phyloP scores from a whole-genome alignment of 1,140 invertebrate species.

The Nymphalis io region DNA sequence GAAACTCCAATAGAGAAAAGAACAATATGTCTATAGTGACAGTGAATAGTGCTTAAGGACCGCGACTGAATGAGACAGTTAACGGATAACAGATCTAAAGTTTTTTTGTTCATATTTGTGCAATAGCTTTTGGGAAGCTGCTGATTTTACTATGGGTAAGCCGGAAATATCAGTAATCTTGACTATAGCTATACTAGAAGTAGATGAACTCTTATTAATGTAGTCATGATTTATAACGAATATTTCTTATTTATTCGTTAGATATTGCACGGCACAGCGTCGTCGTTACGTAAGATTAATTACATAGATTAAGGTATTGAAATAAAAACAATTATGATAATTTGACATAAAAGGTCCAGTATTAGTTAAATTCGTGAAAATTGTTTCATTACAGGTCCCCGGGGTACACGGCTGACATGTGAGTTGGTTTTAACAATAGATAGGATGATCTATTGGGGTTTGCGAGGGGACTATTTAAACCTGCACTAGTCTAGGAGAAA shows the following conservation, averaged over 20 bases:
- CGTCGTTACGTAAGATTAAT: conserved; percentile 38
- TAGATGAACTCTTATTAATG: background rate
- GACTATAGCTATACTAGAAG: background rate
- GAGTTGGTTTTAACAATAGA: conserved; percentile 41
- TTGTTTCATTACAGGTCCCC: conserved; percentile 44
- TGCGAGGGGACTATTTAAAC: conserved; percentile 39
- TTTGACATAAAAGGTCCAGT: conserved; percentile 33
- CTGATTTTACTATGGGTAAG: conserved; percentile 29
- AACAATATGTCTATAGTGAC: conserved; percentile 17
- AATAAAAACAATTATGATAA: conserved; percentile 25
- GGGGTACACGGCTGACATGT: conserved; percentile 37
- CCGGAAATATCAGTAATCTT: background rate
- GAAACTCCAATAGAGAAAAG: background rate
- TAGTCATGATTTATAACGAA: conserved; percentile 24
- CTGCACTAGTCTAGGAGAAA: conserved; percentile 26
- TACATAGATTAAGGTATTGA: conserved; percentile 25
- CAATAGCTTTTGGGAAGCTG: conserved; percentile 5
- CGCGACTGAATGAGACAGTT: background rate
- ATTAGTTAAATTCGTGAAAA: conserved; percentile 36
- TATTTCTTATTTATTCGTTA: conserved; percentile 17
- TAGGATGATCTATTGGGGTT: conserved; percentile 31
- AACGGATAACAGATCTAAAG: conserved; percentile 1
- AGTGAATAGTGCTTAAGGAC: conserved; percentile 32
- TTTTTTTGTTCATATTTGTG: conserved; percentile 20
- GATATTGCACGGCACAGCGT: conserved; percentile 19